phyloP scores from a whole-genome alignment of 2,888 invertebrate species.

The Norana najaformis region DNA sequence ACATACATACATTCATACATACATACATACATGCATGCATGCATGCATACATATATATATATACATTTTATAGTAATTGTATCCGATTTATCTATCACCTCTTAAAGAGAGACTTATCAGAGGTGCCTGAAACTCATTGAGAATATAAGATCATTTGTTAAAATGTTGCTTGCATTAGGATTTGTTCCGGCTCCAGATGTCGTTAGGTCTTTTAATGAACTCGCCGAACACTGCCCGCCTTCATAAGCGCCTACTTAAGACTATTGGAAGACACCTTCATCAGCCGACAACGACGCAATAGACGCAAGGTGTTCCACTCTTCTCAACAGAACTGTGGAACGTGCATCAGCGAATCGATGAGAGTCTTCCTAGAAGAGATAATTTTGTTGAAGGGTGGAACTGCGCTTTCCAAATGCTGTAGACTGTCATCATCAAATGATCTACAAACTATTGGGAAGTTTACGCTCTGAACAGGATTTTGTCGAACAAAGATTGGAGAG shows the following conservation, averaged over 20 bases:
- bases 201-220: background rate
- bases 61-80: too few species aligned
- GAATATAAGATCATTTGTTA: too few species aligned
- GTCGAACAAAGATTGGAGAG: background rate
- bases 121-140: too few species aligned
- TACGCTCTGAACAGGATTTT: background rate
- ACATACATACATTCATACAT: too few species aligned
- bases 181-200: too few species aligned
- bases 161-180: too few species aligned
- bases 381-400: background rate
- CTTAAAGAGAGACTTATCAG: too few species aligned
- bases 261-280: background rate
- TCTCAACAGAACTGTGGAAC: background rate
- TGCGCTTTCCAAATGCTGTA: background rate
- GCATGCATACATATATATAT: slow-evolving; percentile 19
- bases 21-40: background rate
- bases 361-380: background rate
- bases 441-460: background rate
- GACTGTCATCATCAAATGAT: background rate
- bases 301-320: background rate
- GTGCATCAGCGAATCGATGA: background rate
- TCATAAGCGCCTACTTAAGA: too few species aligned
- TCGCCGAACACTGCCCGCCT: background rate
- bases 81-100: too few species aligned
- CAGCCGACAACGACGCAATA: background rate